Base-by-base conservation (phyloP, 2,797 vertebrate genomes). In the Pangasius macronema region DNA sequence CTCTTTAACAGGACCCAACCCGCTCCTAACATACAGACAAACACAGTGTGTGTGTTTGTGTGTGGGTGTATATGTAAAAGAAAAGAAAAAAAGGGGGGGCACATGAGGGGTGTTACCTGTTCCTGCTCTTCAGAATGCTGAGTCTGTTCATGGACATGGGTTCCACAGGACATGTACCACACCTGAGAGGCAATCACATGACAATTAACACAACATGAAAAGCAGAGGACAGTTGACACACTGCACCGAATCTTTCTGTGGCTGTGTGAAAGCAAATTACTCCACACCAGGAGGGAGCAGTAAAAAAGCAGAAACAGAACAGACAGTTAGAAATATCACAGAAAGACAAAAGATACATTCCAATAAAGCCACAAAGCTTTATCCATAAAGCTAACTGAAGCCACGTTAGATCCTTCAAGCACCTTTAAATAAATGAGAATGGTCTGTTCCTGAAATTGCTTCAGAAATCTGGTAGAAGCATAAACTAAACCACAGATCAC, bases 1-100 rank as follows among this genome's bases (percentile, higher is more conserved):
- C 1, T 99, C 98, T 88, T 99, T 99, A 0, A 95, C 90, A 3
- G 95, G 91, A 36, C 98, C 98, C 86, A 99, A 94, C 85, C 98
- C 97, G 4, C 96, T 98, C 94, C 99, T 99, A 82, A 30, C 7
- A 53, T 6, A 82, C 36, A 82, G 6, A 53, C n/a, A 70, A 24
- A 77, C 9, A 59, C 2, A 5, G 0, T 9, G 49, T 42, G 61
- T 18, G 18, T 42, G 8, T 5, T 30, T 33, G 3, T 68, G 18
- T 80, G 11, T 11, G 46, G 0, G 14, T 36, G 9, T 7, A 33
- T 46, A 4, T 70, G 20, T 63, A 10, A 46, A 55, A 42, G 33
- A 30, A 20, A 30, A 87, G 53, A 22, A 3, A 61, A 53, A 36
- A 59, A 63, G 10, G 53, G 55, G 27, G 42, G 36, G 27, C 1